Evolutionary conservation across 2,888 invertebrate genomes (phyloP).

Genomic region (Lepidochrysops patricia): DNA sequence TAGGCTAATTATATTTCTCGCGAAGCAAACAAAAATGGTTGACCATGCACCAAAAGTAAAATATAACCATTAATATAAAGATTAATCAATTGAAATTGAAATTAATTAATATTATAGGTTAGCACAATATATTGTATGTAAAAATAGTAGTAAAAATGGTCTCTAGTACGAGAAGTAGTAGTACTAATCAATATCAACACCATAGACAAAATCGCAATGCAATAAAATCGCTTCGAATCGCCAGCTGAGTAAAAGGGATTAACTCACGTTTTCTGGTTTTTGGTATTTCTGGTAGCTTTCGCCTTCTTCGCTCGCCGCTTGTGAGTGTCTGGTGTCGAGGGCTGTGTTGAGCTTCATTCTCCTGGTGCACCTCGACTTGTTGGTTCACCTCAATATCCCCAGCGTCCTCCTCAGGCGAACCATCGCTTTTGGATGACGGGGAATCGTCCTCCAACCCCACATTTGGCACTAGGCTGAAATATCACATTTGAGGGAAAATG

Average conservation of each 20-base stretch:
- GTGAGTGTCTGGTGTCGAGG: slow-evolving; percentile 54
- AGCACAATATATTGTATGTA: not conserved
- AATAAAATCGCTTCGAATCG: not conserved
- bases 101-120: not conserved
- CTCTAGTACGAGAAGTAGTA: too few relatives aligned
- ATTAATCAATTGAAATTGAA: too few relatives aligned
- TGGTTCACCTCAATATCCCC: slow-evolving; percentile 63
- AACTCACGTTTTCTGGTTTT: slow-evolving; percentile 89
- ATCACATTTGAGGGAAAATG: too few relatives aligned
- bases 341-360: slow-evolving; percentile 44
- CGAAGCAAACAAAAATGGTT: too few relatives aligned
- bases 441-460: slow-evolving; percentile 87
- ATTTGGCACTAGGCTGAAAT: slow-evolving; percentile 85
- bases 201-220: not conserved
- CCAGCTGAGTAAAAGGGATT: not conserved
- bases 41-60: too few relatives aligned
- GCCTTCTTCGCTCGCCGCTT: slow-evolving; percentile 79
- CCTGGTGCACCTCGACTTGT: slow-evolving; percentile 40
- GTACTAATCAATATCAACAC: not conserved
- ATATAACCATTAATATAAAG: too few relatives aligned
- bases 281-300: slow-evolving; percentile 92
- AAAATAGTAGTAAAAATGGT: too few relatives aligned
- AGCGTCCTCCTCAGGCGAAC: slow-evolving; percentile 78
- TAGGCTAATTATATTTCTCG: too few relatives aligned
- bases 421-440: slow-evolving; percentile 84